A percentile compares a stretch with the other conserved stretches of the same genome.
These are phyloP conservation scores for Poicephalus meyeri DNA, from an alignment of 2,113 vertebrate genomes.

Conservation along the genomic window DNA sequence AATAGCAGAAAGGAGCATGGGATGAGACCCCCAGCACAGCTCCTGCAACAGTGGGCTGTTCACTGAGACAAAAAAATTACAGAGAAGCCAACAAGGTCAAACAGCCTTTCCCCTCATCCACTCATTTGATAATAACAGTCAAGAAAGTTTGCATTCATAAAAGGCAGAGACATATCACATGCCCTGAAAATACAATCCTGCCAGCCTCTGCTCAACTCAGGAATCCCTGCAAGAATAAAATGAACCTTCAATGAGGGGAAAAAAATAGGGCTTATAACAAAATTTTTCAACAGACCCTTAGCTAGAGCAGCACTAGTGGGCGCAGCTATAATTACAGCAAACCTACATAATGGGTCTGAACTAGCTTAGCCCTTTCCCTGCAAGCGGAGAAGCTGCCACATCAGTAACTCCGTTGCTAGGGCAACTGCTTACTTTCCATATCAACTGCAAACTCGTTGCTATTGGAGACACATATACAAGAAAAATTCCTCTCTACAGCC, in stretches of 20 bases:
- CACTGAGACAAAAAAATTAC: not conserved
- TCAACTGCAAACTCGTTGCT: slow-evolving; percentile 92
- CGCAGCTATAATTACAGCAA: slow-evolving; percentile 48
- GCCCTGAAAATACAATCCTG: slow-evolving; percentile 10
- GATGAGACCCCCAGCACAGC: not conserved
- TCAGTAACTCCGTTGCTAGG: slow-evolving; percentile 92
- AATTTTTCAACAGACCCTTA: not conserved
- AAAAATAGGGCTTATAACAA: not conserved
- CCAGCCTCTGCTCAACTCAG: slow-evolving; percentile 41
- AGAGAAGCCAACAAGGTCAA: not conserved
- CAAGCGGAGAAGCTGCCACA: slow-evolving; percentile 81
- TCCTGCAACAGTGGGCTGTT: not conserved
- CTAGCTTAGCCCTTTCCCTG: slow-evolving; percentile 70
- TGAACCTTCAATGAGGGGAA: not conserved
- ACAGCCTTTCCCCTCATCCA: not conserved
- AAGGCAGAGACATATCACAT: not conserved
- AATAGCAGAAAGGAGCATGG: not conserved
- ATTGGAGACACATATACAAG: slow-evolving; percentile 94
- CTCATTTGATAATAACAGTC: not conserved
- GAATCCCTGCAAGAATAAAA: slow-evolving; percentile 11
- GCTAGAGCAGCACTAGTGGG: slow-evolving; percentile 16
- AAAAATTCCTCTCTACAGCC: slow-evolving; percentile 88
- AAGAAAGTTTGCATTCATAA: slow-evolving; percentile 7
- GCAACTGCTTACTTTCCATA: slow-evolving; percentile 96
- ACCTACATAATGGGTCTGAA: slow-evolving; percentile 56